Base-by-base conservation (phyloP, 2,113 vertebrate genomes). In the Smithornis capensis region DNA sequence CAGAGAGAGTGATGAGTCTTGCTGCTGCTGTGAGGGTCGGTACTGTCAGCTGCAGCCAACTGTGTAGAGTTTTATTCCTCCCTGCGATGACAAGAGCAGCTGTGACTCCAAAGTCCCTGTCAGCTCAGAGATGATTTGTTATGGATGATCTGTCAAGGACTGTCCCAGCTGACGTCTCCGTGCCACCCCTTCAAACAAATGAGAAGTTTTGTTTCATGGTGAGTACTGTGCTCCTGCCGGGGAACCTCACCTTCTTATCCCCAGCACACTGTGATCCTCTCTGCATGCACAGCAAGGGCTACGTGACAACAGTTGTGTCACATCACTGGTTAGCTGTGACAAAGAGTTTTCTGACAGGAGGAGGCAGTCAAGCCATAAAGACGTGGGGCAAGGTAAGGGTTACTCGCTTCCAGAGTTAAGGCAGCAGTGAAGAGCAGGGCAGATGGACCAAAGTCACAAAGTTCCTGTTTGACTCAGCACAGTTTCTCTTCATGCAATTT, bases 271-370 rank as follows among this genome's bases (percentile, higher is more conserved):
- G 35, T 7, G 7, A 44, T 22, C 67, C 29, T 19, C 29, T 19
- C 79, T 35, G 4, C 6, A 1, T 8, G 17, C 6, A 1, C 64
- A 75, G 68, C 60, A 4, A 38, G 68, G 28, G 23, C 49, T 50
- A 0, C 0, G 1, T 19, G 62, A 40, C 52, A 59, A 4, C 60
- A n/a, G 27, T 1, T 33, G 31, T 33, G 0, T 37, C 84, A 40
- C 40, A 2, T 35, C 25, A 49, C 81, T 45, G 73, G 10, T 25
- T 28, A 50, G 62, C 49, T 79, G 44, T n/a, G 77, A n/a, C 68
- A 70, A 42, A 74, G 55, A n/a, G 14, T 35, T n/a, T 82, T 64
- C 62, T 73, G 52, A 31, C 49, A 64, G 63, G 28, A 92, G 47
- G 31, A 44, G 63, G 52, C 44, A 64, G 28, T 10, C 40, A 42